A percentile compares a stretch with the other conserved stretches of the same genome.
Conservation (phyloP, 2,888 invertebrate species). For the Penaeus monodon region DNA sequence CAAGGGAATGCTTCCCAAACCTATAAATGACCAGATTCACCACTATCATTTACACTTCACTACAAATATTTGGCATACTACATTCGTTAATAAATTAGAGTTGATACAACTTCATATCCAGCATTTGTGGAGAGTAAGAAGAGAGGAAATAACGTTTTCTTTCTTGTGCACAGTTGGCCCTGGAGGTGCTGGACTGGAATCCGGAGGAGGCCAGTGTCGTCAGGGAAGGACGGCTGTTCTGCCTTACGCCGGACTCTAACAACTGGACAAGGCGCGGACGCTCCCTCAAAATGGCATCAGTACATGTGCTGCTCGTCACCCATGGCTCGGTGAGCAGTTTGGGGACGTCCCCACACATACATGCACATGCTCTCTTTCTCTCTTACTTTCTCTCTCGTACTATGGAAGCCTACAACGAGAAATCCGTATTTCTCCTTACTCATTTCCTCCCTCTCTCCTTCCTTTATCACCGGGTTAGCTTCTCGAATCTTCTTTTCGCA, state of each 20-base stretch:
- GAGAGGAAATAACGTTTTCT: neutral
- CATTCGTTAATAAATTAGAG: neutral
- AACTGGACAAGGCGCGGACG: slow-evolving; percentile 82
- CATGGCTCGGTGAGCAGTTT: slow-evolving; percentile 81
- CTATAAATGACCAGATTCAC: neutral
- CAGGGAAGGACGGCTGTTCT: slow-evolving; percentile 88
- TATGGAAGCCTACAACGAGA: no score
- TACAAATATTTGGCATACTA: neutral
- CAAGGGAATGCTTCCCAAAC: neutral
- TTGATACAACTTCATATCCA: neutral
- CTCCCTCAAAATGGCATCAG: slow-evolving; percentile 87
- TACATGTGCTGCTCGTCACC: slow-evolving; percentile 90
- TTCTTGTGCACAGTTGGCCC: slow-evolving; percentile 78
- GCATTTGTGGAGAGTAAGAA: slow-evolving; percentile 7
- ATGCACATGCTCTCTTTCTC: neutral
- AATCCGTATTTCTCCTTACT: no score
- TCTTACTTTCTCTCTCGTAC: no score
- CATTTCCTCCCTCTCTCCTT: no score
- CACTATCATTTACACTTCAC: no score
- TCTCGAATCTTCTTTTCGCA: no score
- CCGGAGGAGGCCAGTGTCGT: slow-evolving; percentile 92
- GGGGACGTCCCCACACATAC: slow-evolving; percentile 71
- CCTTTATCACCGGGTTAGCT: no score
- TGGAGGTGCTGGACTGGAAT: slow-evolving; percentile 90
- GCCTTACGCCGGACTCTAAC: slow-evolving; percentile 90